Evolutionary conservation across 2,888 invertebrate species (phyloP).

Genomic region (Tineola bisselliella): DNA sequence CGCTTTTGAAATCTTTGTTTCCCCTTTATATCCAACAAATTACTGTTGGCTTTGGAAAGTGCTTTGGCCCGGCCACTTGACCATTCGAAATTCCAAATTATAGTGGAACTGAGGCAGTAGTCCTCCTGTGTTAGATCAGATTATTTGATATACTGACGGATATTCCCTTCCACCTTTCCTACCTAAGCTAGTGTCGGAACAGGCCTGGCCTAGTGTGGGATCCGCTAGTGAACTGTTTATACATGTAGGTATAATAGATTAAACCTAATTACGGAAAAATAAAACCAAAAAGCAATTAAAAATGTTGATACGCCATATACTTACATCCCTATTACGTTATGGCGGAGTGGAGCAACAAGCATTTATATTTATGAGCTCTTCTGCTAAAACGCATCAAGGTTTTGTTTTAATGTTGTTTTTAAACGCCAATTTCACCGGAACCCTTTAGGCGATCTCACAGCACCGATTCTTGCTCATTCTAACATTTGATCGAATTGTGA

Average conservation of each 20-base stretch:
- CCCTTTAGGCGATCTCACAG: conserved; percentile 48
- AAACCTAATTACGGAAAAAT: too few relatives aligned
- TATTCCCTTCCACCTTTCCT: too few relatives aligned
- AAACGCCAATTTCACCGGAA: conserved; percentile 57
- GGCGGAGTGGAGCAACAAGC: neutral
- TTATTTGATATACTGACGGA: too few relatives aligned
- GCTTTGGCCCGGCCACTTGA: neutral
- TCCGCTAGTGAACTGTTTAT: too few relatives aligned
- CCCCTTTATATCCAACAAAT: neutral
- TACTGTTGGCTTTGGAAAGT: neutral
- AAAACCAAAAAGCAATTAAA: too few relatives aligned
- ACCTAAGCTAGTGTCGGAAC: too few relatives aligned
- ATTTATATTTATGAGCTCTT: conserved; percentile 9
- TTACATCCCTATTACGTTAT: too few relatives aligned
- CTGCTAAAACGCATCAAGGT: neutral
- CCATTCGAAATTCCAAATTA: neutral
- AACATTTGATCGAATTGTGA: neutral
- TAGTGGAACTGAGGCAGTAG: neutral
- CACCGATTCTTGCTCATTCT: conserved; percentile 17
- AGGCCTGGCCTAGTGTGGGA: too few relatives aligned
- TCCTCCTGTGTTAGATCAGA: too few relatives aligned
- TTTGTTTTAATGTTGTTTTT: conserved; percentile 60
- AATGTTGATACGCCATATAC: too few relatives aligned
- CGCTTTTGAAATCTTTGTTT: neutral
- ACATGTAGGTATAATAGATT: too few relatives aligned